Evolutionary conservation across 2,113 vertebrate species (phyloP), one percentile per base, ranked within the genome.

Genomic region (Eclectus roratus): DNA sequence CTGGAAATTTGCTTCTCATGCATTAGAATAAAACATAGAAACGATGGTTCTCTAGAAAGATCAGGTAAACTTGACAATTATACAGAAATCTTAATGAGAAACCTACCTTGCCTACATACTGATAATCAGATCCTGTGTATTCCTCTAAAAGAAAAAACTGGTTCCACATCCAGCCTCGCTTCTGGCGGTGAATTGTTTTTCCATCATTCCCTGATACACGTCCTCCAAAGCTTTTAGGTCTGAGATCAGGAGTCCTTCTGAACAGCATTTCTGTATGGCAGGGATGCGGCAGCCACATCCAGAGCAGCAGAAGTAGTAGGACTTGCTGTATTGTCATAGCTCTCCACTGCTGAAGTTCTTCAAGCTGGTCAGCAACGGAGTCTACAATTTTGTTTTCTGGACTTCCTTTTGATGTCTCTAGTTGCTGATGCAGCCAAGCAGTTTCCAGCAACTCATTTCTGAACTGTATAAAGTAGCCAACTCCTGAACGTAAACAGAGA

Each of bases 111-210:
- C 98, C 98, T 7, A 98, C 98, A 15, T 98, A 98, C 60, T 98
- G 98, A 66, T 98, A 98, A 94, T 98, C 98, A 33, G 98, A 98
- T 94, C 98, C 98, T 24, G 98, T 98, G 78, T 98, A 98, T 79
- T 98, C 98, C 70, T 98, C 98, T 78, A 98, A 81, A 88, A 98
- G 97, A 94, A 98, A 98, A 93, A 98, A 98, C 4, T 98, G 98
- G 91, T 98, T 98, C 98, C 98, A 98, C 98, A 98, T 98, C 98
- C 98, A 98, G 21, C 98, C 98, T 82, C 98, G 93, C 73, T 98
- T 98, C 83, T 98, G 98, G 23, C 98, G 98, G 72, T 98, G 98
- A 70, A 98, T 93, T 50, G 95, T 58, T 97, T 98, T 98, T 66
- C 98, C 98, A 84, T 98, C 97, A 72, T 72, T 98, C n/a, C 96